Conservation (phyloP, 2,797 vertebrate species). For the Platalea minor region DNA sequence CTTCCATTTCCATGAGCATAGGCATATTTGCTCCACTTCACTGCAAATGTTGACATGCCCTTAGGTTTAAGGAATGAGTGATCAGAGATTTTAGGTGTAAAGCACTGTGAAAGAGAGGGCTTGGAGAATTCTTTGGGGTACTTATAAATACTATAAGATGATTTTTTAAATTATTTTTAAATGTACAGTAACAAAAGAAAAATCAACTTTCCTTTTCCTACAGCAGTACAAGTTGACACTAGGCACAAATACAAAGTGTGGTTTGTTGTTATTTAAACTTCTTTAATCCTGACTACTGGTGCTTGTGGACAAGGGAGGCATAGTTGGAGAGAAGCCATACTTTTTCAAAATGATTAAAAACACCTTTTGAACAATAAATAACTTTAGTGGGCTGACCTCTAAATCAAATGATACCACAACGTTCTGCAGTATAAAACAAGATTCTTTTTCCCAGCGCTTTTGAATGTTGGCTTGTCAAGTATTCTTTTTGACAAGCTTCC, state of each 20-base stretch:
- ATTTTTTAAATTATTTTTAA: neutral
- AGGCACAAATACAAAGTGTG: slow-evolving; percentile 1
- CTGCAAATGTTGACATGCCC: neutral
- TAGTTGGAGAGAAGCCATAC: slow-evolving; percentile 38
- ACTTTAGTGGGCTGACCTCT: slow-evolving; percentile 10
- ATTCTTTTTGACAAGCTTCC: slow-evolving; percentile 32
- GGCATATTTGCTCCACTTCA: neutral
- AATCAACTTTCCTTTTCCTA: neutral
- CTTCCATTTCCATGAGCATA: neutral
- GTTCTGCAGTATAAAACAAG: neutral
- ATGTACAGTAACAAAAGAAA: neutral
- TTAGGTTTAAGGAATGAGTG: neutral
- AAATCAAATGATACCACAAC: neutral
- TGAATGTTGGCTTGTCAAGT: slow-evolving; percentile 4
- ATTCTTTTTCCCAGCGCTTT: slow-evolving; percentile 17
- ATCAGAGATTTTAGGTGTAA: neutral
- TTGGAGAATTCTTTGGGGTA: neutral
- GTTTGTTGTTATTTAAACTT: slow-evolving; percentile 42
- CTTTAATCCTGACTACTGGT: slow-evolving; percentile 43
- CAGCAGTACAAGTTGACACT: neutral
- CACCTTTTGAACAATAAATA: slow-evolving; percentile 48
- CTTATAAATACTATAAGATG: neutral
- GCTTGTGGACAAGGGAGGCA: slow-evolving; percentile 32
- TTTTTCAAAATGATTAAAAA: slow-evolving; percentile 57
- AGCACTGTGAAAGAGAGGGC: neutral